Base-by-base conservation (phyloP, 2,113 vertebrate species). In the Cyphomyrus discorhynchus region DNA sequence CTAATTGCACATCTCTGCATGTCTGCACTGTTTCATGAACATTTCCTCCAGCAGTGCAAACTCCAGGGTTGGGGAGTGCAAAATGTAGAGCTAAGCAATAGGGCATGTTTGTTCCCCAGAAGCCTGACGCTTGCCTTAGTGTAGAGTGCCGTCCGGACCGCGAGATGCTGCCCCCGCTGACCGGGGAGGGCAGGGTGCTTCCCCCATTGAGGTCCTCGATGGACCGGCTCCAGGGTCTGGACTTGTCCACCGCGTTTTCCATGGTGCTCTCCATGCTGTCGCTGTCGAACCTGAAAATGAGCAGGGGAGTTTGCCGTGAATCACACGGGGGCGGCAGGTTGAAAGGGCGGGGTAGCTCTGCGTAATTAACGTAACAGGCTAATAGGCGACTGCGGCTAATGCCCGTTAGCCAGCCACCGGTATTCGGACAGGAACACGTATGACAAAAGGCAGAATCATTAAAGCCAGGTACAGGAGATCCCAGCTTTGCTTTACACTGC, bases 141-240 rank as follows among this genome's bases (percentile, higher is more conserved):
- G 95, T 96, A 0, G 98, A 98, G 93, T 98, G 98, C 0, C 98
- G 93, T 91, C 97, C 96, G 0, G 98, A 95, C 87, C 98, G 96
- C 1, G 97, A 95, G 0, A 92, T 91, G 24, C 96, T 97, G 93
- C 88, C 97, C 91, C 97, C 97, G 0, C 95, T 95, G 2, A 97
- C 97, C 0, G 98, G 98, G 0, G 98, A 99, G 3, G 98, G 97
- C 17, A 99, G 93, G 56, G 97, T 98, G 90, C 96, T 97, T 92
- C 98, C 98, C 24, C 98, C 95, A 91, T 99, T 98, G 92, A 99
- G 96, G 94, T 99, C 98, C 93, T 99, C 98, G 0, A 99, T 99
- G 39, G 98, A 99, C 1, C 98, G 94, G 90, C 98, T 99, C 98
- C 98, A 99, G 3, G 98, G 97, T 88, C 96, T 97, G 39, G 97